phyloP scores from a whole-genome alignment of 2,888 invertebrate genomes.

The Beris chalybata region DNA sequence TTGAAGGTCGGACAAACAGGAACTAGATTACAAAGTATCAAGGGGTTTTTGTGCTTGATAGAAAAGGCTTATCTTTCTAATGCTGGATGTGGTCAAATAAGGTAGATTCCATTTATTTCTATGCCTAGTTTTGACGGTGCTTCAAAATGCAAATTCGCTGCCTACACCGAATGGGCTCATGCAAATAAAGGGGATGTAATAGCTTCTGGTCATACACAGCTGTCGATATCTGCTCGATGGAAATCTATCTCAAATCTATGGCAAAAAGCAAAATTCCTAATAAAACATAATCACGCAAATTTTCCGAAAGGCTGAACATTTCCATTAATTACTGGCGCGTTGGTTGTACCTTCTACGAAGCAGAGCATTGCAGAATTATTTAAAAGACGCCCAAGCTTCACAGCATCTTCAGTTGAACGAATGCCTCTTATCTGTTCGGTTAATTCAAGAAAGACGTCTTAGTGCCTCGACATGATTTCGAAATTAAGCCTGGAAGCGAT shows the following conservation, averaged over 20 bases:
- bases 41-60: no score
- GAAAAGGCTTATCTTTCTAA: no score
- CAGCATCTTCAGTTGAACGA: conserved; percentile 34
- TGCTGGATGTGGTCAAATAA: no score
- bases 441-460: neutral
- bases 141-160: neutral
- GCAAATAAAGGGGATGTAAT: neutral
- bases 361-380: conserved; percentile 43
- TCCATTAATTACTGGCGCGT: conserved; percentile 23
- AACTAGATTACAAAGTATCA: no score
- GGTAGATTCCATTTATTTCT: no score
- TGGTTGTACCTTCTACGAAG: conserved; percentile 27
- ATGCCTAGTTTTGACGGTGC: no score
- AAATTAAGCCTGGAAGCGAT: conserved; percentile 14
- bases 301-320: conserved; percentile 25
- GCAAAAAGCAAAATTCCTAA: conserved; percentile 6
- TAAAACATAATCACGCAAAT: conserved; percentile 21
- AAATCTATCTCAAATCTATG: neutral
- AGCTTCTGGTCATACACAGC: neutral
- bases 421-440: conserved; percentile 20
- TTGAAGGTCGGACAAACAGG: no score
- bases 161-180: neutral
- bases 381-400: conserved; percentile 37
- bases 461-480: conserved; percentile 18
- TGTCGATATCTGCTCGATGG: neutral